Conservation (phyloP, 2,797 vertebrate genomes). For the Sciurus carolinensis region DNA sequence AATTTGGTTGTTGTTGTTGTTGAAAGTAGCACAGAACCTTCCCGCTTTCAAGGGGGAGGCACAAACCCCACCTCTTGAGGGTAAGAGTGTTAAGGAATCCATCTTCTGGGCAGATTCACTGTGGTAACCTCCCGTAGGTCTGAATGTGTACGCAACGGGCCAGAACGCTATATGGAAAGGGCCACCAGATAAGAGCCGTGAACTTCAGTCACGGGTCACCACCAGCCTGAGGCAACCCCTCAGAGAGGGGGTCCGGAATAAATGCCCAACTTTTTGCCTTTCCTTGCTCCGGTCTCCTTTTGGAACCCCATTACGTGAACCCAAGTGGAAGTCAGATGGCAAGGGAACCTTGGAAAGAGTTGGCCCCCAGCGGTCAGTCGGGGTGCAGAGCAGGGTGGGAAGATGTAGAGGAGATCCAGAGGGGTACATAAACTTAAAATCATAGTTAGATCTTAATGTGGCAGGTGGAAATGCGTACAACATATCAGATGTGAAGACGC, state of each 20-base stretch:
- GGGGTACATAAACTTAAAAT: background rate
- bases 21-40: background rate
- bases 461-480: background rate
- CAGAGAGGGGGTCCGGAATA: background rate
- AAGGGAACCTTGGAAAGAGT: background rate
- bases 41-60: background rate
- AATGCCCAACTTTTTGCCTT: background rate
- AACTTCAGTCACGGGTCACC: background rate
- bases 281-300: background rate
- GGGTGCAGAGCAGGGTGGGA: background rate
- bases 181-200: background rate
- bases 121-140: background rate
- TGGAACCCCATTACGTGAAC: background rate
- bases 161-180: background rate
- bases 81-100: background rate
- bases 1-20: background rate
- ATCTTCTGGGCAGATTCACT: background rate
- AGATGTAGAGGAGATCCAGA: background rate
- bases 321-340: background rate
- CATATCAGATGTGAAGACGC: background rate
- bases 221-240: background rate
- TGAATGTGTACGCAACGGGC: background rate
- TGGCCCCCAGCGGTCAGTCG: background rate
- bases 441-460: background rate
- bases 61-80: background rate